Evolutionary conservation across 2,888 invertebrate species (phyloP), one percentile per base, ranked within the genome.

Genomic region (Trichogramma dendrolimi): DNA sequence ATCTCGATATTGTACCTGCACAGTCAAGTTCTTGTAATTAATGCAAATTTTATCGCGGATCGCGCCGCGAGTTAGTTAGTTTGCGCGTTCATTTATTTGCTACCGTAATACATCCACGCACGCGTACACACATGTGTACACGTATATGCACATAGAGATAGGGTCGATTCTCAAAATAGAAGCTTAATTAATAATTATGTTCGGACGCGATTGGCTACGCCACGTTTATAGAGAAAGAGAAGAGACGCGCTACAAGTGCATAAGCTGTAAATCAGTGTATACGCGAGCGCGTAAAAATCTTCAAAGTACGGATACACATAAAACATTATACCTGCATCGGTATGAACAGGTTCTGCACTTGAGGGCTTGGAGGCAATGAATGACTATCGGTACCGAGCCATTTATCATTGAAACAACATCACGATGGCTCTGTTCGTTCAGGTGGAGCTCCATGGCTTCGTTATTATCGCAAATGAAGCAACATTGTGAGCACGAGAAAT

Each of bases 1-100:
- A 93, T 77, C 75, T 92, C 89, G 7, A 89, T 81, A 67, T 92
- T 93, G 72, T 88, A 89, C 11, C 87, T 83, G 73, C 92, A 94
- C 49, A 82, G 81, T 72, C 51, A 14, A 50, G 8, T 50, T 38
- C 5, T 50, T n/a, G 10, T 50, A 6, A 8, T 47, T 47, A 11
- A 10, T 50, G 39, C 6, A 50, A 50, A 14, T 50, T 46, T 10
- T 46, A 10, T 46, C n/a, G 46, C 46, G 2, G n/a, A 46, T 10
- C n/a, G n/a, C n/a, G n/a, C n/a, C n/a, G 8, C n/a, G 8, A 46
- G n/a, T 46, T 46, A 46, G 8, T 46, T 46, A 46, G 46, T 10
- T 46, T 10, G 27, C 27, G 27, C 27, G 27, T 27, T 27, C 3
- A 27, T 27, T 27, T 27, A 27, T 27, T 27, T 27, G 27, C 27